Percentiles rank a stretch among this genome's conserved stretches.
These are phyloP conservation scores for Amphipoea oculea DNA, from an alignment of 2,888 invertebrate genomes.

Conservation along the genomic window DNA sequence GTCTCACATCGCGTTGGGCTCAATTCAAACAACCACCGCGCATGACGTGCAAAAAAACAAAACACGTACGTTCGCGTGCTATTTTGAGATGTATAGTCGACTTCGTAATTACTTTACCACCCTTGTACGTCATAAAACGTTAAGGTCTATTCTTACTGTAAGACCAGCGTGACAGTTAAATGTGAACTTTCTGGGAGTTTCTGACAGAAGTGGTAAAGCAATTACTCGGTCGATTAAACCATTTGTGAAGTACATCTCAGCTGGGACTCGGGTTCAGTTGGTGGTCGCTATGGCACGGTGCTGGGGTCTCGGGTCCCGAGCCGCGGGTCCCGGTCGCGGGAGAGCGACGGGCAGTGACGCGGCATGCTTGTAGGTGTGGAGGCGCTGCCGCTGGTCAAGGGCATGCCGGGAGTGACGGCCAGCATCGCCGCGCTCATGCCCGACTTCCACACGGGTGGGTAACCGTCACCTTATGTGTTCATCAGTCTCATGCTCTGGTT, in stretches of 20 bases:
- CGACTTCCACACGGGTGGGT: slow-evolving; percentile 93
- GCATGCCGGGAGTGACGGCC: slow-evolving; percentile 88
- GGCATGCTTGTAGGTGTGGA: slow-evolving; percentile 79
- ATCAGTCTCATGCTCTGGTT: slow-evolving; percentile 88
- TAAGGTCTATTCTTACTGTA: not conserved
- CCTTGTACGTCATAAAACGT: not conserved
- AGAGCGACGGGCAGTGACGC: slow-evolving; percentile 46
- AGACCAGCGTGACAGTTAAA: not conserved
- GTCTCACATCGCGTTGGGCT: not conserved
- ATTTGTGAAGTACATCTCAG: not conserved
- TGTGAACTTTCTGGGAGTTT: not conserved
- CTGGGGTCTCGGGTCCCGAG: not conserved
- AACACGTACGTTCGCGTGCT: too few species aligned
- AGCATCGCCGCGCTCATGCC: slow-evolving; percentile 92
- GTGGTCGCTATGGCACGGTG: slow-evolving; percentile 20
- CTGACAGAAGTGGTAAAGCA: not conserved
- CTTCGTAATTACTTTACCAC: not conserved
- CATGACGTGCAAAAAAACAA: not conserved
- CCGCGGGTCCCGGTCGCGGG: not conserved
- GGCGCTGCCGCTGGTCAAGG: slow-evolving; percentile 84
- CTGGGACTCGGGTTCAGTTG: not conserved
- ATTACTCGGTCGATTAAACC: not conserved
- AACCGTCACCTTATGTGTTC: slow-evolving; percentile 76
- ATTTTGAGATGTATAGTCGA: not conserved
- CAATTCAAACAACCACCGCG: too few species aligned